Conservation (phyloP, 1,140 invertebrate genomes). For the Drosophila funebris region DNA sequence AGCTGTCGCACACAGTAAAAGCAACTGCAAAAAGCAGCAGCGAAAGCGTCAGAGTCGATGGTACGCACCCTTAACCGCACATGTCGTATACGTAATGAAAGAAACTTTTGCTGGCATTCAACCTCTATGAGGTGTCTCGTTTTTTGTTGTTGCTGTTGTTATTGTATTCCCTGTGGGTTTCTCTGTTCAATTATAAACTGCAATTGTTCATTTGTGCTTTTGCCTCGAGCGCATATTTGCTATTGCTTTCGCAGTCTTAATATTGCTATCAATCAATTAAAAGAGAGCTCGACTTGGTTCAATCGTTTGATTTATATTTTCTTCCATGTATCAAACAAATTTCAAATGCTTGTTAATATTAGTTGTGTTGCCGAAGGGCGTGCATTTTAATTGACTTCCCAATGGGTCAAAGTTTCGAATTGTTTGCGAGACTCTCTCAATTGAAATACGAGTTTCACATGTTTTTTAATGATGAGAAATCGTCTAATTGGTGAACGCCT, state of each 20-base stretch:
- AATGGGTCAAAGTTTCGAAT: conserved; percentile 56
- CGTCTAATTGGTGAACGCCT: conserved; percentile 27
- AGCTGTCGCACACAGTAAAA: conserved; percentile 7
- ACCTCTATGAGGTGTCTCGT: conserved; percentile 37
- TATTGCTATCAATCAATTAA: conserved; percentile 65
- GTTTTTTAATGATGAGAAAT: conserved; percentile 17
- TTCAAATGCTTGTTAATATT: conserved; percentile 21
- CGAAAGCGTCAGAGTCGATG: background rate
- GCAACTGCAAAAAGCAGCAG: background rate
- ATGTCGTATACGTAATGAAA: conserved; percentile 48
- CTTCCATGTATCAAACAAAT: conserved; percentile 5
- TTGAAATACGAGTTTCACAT: conserved; percentile 37
- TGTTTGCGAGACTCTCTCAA: conserved; percentile 30
- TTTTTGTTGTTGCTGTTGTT: conserved; percentile 6
- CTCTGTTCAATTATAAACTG: conserved; percentile 37
- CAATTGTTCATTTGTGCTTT: conserved; percentile 47
- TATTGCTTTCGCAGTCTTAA: conserved; percentile 23
- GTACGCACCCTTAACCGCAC: conserved; percentile 3
- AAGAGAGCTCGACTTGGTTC: conserved; percentile 43
- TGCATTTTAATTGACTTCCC: conserved; percentile 64
- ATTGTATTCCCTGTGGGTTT: background rate
- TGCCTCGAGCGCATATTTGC: conserved; percentile 25
- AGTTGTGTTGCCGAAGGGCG: conserved; percentile 4
- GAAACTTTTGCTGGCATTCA: conserved; percentile 22
- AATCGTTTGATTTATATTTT: conserved; percentile 64